Conservation (phyloP, 2,888 invertebrate species). For the Sphinx pinastri region DNA sequence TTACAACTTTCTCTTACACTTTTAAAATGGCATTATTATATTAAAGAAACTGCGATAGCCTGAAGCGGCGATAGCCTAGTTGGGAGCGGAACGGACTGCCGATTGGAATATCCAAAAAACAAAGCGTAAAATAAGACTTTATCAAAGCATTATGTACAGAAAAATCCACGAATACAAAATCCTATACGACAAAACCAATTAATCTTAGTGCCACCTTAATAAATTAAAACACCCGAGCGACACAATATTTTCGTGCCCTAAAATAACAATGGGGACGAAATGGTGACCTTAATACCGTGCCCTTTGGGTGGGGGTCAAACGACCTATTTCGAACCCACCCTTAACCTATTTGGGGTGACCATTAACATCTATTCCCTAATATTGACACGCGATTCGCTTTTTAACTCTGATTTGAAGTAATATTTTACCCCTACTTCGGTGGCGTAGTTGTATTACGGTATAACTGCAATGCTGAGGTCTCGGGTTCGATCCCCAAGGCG, state of each 20-base stretch:
- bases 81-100: too few species aligned
- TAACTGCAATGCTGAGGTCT: too few species aligned
- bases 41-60: too few species aligned
- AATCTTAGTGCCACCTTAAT: constrained; percentile 3
- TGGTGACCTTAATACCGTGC: constrained; percentile 9
- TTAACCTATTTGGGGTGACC: constrained; percentile 29
- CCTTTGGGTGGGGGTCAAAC: constrained; percentile 27
- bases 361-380: constrained; percentile 14
- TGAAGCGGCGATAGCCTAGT: too few species aligned
- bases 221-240: not conserved
- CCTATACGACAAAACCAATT: not conserved
- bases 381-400: constrained; percentile 11
- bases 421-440: not conserved
- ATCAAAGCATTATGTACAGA: too few species aligned
- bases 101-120: too few species aligned
- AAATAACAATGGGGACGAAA: constrained; percentile 26
- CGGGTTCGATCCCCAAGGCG: too few species aligned
- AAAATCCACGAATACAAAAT: not conserved
- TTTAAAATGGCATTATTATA: too few species aligned
- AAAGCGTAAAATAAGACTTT: too few species aligned
- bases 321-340: constrained; percentile 35
- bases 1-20: too few species aligned
- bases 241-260: constrained; percentile 4
- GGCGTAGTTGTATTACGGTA: too few species aligned
- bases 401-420: not conserved